Evolutionary conservation across 2,113 vertebrate genomes (phyloP).

Genomic region (Campylomormyrus tamandua): DNA sequence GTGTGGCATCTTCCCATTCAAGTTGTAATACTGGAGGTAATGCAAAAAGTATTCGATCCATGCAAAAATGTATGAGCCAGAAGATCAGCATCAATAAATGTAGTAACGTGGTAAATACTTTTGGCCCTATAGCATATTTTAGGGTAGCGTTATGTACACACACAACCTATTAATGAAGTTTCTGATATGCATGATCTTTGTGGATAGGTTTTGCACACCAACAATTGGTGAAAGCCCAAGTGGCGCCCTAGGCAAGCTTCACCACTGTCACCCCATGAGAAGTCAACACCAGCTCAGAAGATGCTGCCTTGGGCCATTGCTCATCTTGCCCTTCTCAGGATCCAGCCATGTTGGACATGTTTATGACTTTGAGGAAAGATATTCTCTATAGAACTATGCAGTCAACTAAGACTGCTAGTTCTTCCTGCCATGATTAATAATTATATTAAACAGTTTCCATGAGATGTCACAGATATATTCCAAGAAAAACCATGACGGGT

Average conservation of each 20-base stretch:
- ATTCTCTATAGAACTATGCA: background rate
- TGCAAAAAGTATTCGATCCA: background rate
- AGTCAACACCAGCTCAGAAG: background rate
- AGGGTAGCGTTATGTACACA: background rate
- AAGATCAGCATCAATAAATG: background rate
- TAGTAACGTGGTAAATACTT: background rate
- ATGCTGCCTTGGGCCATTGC: background rate
- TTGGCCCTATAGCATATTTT: background rate
- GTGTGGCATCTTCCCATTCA: conserved; percentile 80
- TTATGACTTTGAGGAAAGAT: background rate
- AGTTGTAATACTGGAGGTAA: conserved; percentile 73
- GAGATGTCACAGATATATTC: background rate
- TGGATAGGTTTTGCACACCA: background rate
- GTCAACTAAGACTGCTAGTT: background rate
- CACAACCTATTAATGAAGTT: background rate
- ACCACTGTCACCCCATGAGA: background rate
- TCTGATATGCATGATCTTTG: background rate
- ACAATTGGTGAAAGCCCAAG: background rate
- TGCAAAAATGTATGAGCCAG: background rate
- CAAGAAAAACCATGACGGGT: background rate
- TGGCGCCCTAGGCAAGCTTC: background rate
- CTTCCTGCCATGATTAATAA: background rate
- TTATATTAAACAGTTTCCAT: background rate
- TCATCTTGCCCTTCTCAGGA: background rate
- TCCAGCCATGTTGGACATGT: background rate